Conservation (phyloP, 2,888 invertebrate species). For the Chrysodeixis includens region DNA sequence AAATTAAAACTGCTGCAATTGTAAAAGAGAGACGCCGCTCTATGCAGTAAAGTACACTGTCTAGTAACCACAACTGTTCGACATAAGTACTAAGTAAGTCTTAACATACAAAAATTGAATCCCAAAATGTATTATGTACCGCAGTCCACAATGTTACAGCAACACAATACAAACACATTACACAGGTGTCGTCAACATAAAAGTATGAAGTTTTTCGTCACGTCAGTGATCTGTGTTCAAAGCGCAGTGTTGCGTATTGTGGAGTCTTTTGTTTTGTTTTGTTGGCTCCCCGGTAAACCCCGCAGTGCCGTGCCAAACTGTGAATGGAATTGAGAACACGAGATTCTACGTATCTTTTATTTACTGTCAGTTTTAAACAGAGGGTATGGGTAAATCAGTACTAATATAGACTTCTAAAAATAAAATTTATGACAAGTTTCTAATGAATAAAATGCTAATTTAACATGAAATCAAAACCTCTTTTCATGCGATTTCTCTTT, state of each 20-base stretch:
- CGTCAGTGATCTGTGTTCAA: slow-evolving; percentile 8
- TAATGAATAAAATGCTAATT: no score
- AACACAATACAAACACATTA: neutral
- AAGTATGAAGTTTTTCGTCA: neutral
- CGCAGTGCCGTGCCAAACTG: slow-evolving; percentile 1
- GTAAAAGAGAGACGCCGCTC: no score
- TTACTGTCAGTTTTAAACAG: neutral
- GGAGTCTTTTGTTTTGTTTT: neutral
- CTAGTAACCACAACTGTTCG: no score
- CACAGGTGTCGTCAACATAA: neutral
- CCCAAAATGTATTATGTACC: no score
- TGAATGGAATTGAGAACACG: slow-evolving; percentile 5
- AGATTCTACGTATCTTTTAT: neutral
- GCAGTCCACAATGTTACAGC: neutral
- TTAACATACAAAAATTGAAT: no score
- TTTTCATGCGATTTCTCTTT: no score
- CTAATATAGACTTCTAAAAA: neutral
- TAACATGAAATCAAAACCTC: no score
- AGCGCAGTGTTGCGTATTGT: slow-evolving; percentile 8
- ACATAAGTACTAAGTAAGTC: no score
- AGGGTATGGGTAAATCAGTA: neutral
- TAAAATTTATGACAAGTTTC: no score
- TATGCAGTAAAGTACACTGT: no score
- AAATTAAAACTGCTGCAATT: no score
- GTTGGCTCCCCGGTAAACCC: neutral